Base-by-base conservation (phyloP, 2,888 invertebrate species). In the Sphecodes monilicornis region DNA sequence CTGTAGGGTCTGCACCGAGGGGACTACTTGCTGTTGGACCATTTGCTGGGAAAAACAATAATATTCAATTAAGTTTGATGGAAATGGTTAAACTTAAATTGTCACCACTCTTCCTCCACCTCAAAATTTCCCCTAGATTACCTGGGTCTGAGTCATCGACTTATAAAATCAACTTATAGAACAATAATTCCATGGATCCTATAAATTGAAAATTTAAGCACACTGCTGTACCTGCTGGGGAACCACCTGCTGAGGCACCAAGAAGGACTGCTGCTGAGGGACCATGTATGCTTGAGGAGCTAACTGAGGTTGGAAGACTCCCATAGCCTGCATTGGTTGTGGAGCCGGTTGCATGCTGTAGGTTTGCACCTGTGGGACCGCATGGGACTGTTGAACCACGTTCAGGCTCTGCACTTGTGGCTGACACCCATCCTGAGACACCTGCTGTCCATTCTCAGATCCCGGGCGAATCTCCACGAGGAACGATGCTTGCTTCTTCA, bases 381-480 rank as follows among this genome's bases (percentile, higher is more conserved):
- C 0, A 3, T 36, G 76, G 0, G 29, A 0, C 41, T 87, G 79
- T 1, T 78, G 78, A 0, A 81, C 3, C 54, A 85, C 1, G 32
- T 29, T 81, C 43, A 75, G 1, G 18, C 43, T 22, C 1, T 76
- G 81, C 1, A 26, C 26, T 16, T 64, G 71, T 0, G 0, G 1
- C 6, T 41, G 60, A 6, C 11, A 22, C 8, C 16, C 18, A 16
- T 54, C 18, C 22, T 46, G 29, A 2, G 36, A 68, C 5, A 0
- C 5, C 22, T 39, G 68, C 1, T 39, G 68, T 4, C 32, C 64
- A 22, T 66, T 36, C 32, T 80, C 46, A 39, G 75, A 41, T 4
- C 91, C 95, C 4, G 95, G 95, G 39, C 94, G 91, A 76, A 95
- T 94, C 88, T 95, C 95, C 8, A 95, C 94, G 90, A 95, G 95